A percentile compares a stretch with the other conserved stretches of the same genome.
phyloP scores from a whole-genome alignment of 2,888 invertebrate species.

The Cantharis nigra region DNA sequence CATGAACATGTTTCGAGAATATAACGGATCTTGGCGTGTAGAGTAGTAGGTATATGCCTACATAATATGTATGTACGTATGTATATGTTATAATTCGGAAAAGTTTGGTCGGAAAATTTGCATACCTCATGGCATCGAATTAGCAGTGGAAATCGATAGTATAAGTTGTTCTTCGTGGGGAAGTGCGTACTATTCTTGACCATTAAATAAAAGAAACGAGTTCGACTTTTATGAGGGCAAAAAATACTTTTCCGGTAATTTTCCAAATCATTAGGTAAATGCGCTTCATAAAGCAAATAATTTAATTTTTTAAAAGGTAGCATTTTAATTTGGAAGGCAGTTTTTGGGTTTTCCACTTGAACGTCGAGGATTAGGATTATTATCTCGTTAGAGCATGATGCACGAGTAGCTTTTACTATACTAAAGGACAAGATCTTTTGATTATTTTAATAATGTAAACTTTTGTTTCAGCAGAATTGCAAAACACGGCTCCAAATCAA shows the following conservation, averaged over 20 bases:
- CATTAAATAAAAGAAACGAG: not conserved
- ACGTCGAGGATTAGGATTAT: not conserved
- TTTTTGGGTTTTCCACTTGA: not conserved
- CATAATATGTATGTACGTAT: too few relatives aligned
- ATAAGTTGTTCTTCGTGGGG: not conserved
- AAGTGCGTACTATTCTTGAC: not conserved
- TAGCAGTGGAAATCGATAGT: not conserved
- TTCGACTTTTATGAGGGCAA: not conserved
- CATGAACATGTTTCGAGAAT: not conserved
- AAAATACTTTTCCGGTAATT: not conserved
- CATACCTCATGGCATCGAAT: not conserved
- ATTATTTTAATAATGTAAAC: not conserved
- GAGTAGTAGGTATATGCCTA: not conserved
- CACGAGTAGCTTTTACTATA: not conserved
- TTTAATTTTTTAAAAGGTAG: not conserved
- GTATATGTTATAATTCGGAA: not conserved
- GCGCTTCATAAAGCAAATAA: not conserved
- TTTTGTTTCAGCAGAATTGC: slow-evolving; percentile 48
- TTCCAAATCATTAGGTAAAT: not conserved
- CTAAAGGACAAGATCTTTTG: too few relatives aligned
- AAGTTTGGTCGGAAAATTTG: not conserved
- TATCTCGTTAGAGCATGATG: not conserved
- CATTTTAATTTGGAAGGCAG: not conserved
- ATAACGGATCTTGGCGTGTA: not conserved
- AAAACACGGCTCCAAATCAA: slow-evolving; percentile 47